A percentile compares a stretch with the other conserved stretches of the same genome.
Evolutionary conservation across 2,888 invertebrate species (phyloP).

Genomic region (Linnaemya vulpina): DNA sequence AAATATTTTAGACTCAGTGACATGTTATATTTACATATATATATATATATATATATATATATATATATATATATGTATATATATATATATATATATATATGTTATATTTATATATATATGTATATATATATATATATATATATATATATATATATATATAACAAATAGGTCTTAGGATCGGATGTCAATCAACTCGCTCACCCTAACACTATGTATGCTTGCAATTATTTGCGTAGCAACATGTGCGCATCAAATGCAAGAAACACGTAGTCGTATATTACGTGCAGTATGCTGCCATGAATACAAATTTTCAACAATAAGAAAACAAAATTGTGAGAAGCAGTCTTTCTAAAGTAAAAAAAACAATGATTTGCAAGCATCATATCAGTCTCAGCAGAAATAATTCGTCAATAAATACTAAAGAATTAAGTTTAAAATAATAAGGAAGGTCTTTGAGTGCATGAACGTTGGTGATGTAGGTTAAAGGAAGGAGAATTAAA

Average conservation of each 20-base stretch:
- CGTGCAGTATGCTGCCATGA: constrained; percentile 46
- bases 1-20: too few relatives aligned
- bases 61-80: too few relatives aligned
- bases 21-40: too few relatives aligned
- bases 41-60: too few relatives aligned
- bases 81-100: too few relatives aligned
- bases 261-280: background rate
- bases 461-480: constrained; percentile 10
- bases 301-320: constrained; percentile 24
- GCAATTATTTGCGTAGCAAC: too few relatives aligned
- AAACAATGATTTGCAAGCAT: constrained; percentile 32
- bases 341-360: constrained; percentile 39
- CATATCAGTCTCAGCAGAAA: constrained; percentile 42
- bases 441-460: constrained; percentile 3
- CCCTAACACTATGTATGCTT: too few relatives aligned
- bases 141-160: too few relatives aligned
- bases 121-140: too few relatives aligned
- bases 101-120: too few relatives aligned
- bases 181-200: too few relatives aligned
- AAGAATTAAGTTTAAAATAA: constrained; percentile 27
- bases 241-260: background rate
- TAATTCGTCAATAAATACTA: constrained; percentile 36
- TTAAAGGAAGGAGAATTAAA: background rate
- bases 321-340: constrained; percentile 61
- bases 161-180: too few relatives aligned